Base-by-base conservation (phyloP, 2,113 vertebrate genomes). In the Prietella phreatophila region DNA sequence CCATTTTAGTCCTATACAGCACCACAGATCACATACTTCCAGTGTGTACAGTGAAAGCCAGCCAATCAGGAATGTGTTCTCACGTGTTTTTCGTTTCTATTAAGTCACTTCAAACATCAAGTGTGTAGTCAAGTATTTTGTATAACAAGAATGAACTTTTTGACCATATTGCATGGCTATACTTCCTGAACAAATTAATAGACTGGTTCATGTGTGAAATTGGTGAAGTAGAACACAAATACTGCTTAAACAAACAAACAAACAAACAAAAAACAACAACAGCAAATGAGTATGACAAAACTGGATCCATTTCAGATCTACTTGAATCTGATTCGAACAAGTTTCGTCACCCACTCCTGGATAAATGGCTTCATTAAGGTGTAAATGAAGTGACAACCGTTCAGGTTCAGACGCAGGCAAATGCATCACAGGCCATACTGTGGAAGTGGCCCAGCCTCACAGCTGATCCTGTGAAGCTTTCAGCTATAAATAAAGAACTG, bases 281-380 rank as follows among this genome's bases (percentile, higher is more conserved):
- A 65, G 25, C 3, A n/a, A 65, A 60, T 60, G 58, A 69, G 5
- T 71, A 36, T 17, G 4, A 75, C 39, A 20, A 4, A 42, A 25
- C 13, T 47, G 20, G 39, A 13, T 83, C n/a, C 22, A 47, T 63
- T 25, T 33, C 15, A 71, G 13, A 78, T 17, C 6, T 39, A 78
- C 67, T 20, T 78, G 22, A 84, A 85, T 50, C 42, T 5, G 63
- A 55, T 10, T 1, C 50, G 53, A 63, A 71, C 11, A 22, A 53
- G 69, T 71, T 61, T 81, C 22, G 33, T 82, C 78, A 73, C 50
- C 22, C 60, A 78, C 22, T 58, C 27, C 8, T 75, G 63, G 63
- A 84, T 81, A 88, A 90, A 88, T 58, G 36, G 39, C 75, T 33
- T 87, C 58, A 88, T 84, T 86, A 81, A 61, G 25, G 67, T 73